phyloP scores from a whole-genome alignment of 1,140 invertebrate species.

The Neotoxoptera formosana region DNA sequence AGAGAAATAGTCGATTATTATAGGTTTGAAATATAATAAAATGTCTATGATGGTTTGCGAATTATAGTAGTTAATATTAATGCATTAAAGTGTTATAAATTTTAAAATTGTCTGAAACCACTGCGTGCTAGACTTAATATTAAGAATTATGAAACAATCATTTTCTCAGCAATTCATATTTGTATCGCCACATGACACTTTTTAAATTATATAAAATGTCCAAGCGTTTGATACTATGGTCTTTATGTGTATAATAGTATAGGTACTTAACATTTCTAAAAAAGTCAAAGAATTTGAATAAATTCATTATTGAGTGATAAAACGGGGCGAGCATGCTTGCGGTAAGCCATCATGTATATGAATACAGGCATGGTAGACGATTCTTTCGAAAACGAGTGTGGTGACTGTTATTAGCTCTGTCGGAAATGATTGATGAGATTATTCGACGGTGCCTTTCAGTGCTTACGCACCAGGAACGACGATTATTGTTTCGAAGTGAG shows the following conservation, averaged over 20 bases:
- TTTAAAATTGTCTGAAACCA: too few species aligned
- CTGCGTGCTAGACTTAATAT: not conserved
- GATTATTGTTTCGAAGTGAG: not conserved
- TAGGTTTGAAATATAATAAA: not conserved
- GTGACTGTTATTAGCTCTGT: not conserved
- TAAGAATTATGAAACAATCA: not conserved
- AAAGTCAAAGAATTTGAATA: not conserved
- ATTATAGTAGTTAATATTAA: not conserved
- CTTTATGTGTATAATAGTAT: not conserved
- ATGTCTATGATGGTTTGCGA: not conserved
- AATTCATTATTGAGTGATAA: not conserved
- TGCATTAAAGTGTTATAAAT: too few species aligned
- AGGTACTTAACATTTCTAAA: not conserved
- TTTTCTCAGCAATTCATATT: not conserved
- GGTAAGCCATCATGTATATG: not conserved
- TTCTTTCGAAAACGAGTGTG: not conserved
- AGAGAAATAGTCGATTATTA: not conserved
- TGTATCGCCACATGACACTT: not conserved
- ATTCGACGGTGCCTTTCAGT: not conserved
- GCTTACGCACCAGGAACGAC: not conserved
- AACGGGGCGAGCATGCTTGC: not conserved
- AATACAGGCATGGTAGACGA: not conserved
- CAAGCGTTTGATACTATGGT: not conserved
- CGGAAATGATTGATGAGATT: conserved; percentile 12
- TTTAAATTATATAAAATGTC: not conserved